Evolutionary conservation across 1,140 invertebrate genomes (phyloP).

Genomic region (Plutomurus gul): DNA sequence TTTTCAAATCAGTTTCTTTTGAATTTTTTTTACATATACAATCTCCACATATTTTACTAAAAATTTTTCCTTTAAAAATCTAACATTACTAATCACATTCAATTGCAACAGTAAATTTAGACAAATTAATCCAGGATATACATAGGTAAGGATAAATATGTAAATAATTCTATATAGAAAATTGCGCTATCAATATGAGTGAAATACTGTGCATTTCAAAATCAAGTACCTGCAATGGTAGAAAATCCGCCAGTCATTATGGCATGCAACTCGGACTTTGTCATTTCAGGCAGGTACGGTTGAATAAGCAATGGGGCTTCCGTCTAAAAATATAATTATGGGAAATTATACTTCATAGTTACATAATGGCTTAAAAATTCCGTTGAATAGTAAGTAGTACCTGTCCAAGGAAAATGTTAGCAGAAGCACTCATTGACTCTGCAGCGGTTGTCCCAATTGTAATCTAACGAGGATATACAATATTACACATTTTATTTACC

Average conservation of each 20-base stretch:
- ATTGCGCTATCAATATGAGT: too few species aligned
- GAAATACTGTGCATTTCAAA: not conserved
- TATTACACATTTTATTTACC: not conserved
- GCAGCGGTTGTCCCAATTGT: constrained; percentile 85
- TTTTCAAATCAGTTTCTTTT: not conserved
- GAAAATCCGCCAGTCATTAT: constrained; percentile 93
- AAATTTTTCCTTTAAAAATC: too few species aligned
- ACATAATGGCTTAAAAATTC: not conserved
- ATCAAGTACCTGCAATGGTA: constrained; percentile 81
- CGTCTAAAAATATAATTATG: constrained; percentile 65
- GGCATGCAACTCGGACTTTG: constrained; percentile 87
- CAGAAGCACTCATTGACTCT: constrained; percentile 87
- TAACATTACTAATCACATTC: too few species aligned
- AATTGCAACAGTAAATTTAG: not conserved
- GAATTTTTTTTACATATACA: not conserved
- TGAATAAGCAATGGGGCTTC: constrained; percentile 88
- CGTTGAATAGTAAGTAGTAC: too few species aligned
- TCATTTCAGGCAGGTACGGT: constrained; percentile 81
- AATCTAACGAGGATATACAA: constrained; percentile 42
- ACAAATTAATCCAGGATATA: not conserved
- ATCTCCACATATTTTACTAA: not conserved
- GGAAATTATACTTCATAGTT: not conserved
- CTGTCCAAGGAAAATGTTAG: constrained; percentile 51
- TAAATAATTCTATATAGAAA: constrained; percentile 2
- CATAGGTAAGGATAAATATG: not conserved